Percentiles rank a stretch among this genome's conserved stretches.
Conservation (phyloP, 2,888 invertebrate genomes). For the Drosophila hawaiiensis region DNA sequence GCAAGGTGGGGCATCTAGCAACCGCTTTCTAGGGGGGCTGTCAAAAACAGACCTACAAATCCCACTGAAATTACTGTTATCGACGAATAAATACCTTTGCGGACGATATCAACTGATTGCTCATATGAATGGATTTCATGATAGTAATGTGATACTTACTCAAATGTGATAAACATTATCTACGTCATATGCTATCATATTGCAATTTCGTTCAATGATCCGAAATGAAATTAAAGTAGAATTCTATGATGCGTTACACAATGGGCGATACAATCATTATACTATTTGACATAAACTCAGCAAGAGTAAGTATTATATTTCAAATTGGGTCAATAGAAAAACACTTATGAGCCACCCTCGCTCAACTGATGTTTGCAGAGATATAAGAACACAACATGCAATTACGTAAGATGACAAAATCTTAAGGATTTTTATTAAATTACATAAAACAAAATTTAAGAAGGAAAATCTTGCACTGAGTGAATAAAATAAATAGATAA, state of each 20-base stretch:
- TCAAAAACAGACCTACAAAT: conserved; percentile 17
- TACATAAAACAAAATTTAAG: neutral
- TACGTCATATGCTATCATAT: neutral
- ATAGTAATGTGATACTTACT: neutral
- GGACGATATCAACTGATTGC: neutral
- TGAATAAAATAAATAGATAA: neutral
- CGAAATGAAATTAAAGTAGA: neutral
- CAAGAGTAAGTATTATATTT: conserved; percentile 4
- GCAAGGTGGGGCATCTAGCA: neutral
- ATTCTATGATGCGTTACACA: neutral
- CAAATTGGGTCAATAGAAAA: neutral
- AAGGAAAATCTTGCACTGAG: neutral
- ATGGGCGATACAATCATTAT: neutral
- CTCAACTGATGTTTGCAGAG: neutral
- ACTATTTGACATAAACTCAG: neutral
- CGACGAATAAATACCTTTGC: neutral
- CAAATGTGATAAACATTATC: neutral
- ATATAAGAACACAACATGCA: neutral
- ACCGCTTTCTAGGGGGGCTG: conserved; percentile 1
- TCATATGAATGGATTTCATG: neutral
- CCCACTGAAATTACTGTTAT: neutral
- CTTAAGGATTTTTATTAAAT: neutral
- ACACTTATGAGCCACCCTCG: neutral
- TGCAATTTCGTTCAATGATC: too few relatives aligned
- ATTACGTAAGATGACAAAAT: neutral